Conservation (phyloP, 2,888 invertebrate genomes). For the Habroteleia sp. region DNA sequence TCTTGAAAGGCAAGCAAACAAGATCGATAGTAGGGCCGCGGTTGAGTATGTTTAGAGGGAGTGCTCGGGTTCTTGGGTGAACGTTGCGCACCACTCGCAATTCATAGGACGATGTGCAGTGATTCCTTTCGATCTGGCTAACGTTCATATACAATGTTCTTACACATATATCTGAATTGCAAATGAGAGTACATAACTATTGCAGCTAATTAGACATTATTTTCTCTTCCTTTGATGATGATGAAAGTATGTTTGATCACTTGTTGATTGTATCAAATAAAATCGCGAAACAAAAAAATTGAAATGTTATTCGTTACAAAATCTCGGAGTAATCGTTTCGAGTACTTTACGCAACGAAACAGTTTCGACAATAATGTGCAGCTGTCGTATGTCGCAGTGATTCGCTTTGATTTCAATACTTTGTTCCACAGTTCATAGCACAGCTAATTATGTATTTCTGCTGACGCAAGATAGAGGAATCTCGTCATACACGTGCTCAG, state of each 20-base stretch:
- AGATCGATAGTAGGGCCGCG: conserved; percentile 65
- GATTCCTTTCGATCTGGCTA: conserved; percentile 49
- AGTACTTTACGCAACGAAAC: conserved; percentile 11
- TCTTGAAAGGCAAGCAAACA: conserved; percentile 58
- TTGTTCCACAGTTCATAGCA: conserved; percentile 4
- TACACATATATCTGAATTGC: conserved; percentile 50
- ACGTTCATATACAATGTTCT: conserved; percentile 39
- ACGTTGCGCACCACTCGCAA: conserved; percentile 37
- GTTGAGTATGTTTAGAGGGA: conserved; percentile 52
- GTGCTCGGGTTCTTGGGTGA: conserved; percentile 47
- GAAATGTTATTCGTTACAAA: conserved; percentile 50
- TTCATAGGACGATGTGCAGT: conserved; percentile 44
- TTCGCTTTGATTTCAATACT: conserved; percentile 8
- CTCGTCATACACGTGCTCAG: conserved; percentile 86
- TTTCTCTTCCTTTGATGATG: conserved; percentile 53
- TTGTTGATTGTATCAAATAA: conserved; percentile 43
- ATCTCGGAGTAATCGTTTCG: conserved; percentile 22
- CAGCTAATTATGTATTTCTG: conserved; percentile 61
- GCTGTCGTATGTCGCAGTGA: conserved; percentile 25
- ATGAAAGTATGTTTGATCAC: conserved; percentile 50
- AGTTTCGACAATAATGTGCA: conserved; percentile 23
- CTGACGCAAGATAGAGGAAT: conserved; percentile 81
- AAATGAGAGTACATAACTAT: conserved; percentile 58
- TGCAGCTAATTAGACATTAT: conserved; percentile 56
- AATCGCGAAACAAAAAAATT: conserved; percentile 25